Evolutionary conservation across 2,888 invertebrate genomes (phyloP).

Genomic region (Apomyelois bistriatella): DNA sequence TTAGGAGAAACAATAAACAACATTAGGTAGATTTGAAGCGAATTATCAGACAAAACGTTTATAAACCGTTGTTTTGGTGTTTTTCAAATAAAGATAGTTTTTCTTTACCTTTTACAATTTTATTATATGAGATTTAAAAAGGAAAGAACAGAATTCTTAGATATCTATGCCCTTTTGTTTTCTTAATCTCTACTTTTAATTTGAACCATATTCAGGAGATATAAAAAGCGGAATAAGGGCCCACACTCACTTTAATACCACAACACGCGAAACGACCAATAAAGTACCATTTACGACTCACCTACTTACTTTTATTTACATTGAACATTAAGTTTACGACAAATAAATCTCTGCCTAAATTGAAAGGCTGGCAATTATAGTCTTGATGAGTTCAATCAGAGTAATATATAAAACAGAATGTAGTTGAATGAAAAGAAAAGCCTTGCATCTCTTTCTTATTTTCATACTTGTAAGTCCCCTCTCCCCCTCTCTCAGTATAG

Average conservation of each 20-base stretch:
- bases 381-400: neutral
- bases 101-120: too few species aligned
- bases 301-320: conserved; percentile 12
- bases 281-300: conserved; percentile 9
- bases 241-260: neutral
- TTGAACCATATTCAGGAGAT: neutral
- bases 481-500: too few species aligned
- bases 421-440: too few species aligned
- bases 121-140: too few species aligned
- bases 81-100: too few species aligned
- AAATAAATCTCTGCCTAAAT: conserved; percentile 12
- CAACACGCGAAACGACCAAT: conserved; percentile 1
- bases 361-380: neutral
- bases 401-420: neutral
- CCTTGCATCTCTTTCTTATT: too few species aligned
- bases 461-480: too few species aligned
- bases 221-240: conserved; percentile 9
- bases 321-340: conserved; percentile 14
- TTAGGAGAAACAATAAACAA: too few species aligned
- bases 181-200: neutral
- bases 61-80: too few species aligned
- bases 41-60: too few species aligned
- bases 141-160: too few species aligned
- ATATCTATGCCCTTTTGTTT: neutral
- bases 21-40: too few species aligned